These are phyloP conservation scores for Drosophila mimica DNA, from an alignment of 2,888 invertebrate genomes.

Conservation along the genomic window DNA sequence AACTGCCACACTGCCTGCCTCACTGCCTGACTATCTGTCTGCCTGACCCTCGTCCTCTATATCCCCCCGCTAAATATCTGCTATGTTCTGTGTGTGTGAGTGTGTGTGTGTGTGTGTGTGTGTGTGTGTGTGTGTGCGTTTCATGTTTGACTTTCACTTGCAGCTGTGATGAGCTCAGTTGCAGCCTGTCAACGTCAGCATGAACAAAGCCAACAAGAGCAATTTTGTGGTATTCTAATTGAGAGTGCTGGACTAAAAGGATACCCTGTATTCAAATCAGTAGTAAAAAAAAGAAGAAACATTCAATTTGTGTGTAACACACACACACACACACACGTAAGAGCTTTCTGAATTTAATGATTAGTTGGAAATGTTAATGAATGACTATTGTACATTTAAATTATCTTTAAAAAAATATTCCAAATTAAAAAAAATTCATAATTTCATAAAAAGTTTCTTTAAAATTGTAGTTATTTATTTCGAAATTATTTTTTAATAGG, in stretches of 20 bases:
- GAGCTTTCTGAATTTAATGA: neutral
- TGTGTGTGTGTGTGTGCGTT: constrained; percentile 38
- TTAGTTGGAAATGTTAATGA: neutral
- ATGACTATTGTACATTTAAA: no score
- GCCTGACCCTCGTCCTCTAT: constrained; percentile 2
- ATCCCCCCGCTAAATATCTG: constrained; percentile 39
- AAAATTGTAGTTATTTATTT: neutral
- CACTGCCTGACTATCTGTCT: constrained; percentile 7
- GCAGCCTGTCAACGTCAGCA: constrained; percentile 62
- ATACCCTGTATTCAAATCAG: neutral
- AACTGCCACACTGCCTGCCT: constrained; percentile 14
- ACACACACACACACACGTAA: no score
- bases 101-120: constrained; percentile 21
- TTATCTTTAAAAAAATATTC: neutral
- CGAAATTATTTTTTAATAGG: neutral
- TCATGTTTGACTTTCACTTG: constrained; percentile 77
- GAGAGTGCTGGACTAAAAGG: neutral
- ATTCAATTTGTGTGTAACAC: no score
- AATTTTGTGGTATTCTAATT: neutral
- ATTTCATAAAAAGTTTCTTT: neutral
- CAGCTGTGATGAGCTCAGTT: constrained; percentile 68
- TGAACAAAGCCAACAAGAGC: constrained; percentile 27
- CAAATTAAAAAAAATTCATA: neutral
- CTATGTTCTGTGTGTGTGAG: constrained; percentile 31
- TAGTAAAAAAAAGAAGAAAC: neutral